Evolutionary conservation across 35 echinoderm and acorn worm species (phyloP).

Genomic region (Eucidaris tribuloides): DNA sequence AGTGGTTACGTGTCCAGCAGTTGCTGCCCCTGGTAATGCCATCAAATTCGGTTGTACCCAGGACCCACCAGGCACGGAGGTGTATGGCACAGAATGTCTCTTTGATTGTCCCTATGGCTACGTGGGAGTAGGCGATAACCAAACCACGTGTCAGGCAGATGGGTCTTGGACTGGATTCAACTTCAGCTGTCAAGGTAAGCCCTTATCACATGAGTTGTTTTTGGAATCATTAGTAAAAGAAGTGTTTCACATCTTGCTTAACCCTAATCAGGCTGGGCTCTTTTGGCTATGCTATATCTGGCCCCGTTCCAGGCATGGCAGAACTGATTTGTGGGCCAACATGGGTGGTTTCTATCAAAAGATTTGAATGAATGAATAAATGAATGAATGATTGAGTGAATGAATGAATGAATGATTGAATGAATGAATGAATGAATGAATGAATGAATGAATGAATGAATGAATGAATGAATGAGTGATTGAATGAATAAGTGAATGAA

Average conservation of each 20-base stretch:
- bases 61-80: neutral
- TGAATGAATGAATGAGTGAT: no score
- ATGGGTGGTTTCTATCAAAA: neutral
- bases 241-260: neutral
- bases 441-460: no score
- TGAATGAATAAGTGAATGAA: no score
- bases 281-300: neutral
- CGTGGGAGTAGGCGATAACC: neutral
- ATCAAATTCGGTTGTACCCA: conserved; percentile 44
- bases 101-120: conserved; percentile 43
- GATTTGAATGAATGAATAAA: neutral
- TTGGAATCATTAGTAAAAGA: neutral
- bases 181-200: conserved; percentile 45
- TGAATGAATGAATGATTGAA: no score
- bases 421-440: no score
- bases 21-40: conserved; percentile 2
- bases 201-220: no score
- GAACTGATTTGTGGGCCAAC: neutral
- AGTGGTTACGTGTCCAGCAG: conserved; percentile 31
- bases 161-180: conserved; percentile 35
- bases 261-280: neutral
- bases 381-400: no score
- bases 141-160: conserved; percentile 20
- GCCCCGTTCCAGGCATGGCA: neutral
- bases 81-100: conserved; percentile 30